Evolutionary conservation across 1,140 invertebrate genomes (phyloP).

Genomic region (Geopemphigus sp.): DNA sequence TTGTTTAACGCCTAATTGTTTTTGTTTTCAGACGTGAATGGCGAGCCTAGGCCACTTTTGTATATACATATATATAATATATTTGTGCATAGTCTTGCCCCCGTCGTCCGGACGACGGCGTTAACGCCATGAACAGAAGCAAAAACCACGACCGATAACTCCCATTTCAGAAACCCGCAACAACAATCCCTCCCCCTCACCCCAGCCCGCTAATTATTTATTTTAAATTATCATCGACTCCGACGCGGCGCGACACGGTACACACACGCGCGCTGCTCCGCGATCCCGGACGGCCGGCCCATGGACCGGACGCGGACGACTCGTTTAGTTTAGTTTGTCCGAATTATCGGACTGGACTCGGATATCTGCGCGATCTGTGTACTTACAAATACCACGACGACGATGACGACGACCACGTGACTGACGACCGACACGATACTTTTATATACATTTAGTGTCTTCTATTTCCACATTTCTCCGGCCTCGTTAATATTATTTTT

Average conservation of each 20-base stretch:
- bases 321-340: slow-evolving; percentile 5
- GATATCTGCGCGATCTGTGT: not conserved
- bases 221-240: slow-evolving; percentile 31
- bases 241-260: slow-evolving; percentile 23
- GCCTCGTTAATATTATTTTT: slow-evolving; percentile 28
- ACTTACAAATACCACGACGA: not conserved
- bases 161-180: no score
- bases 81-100: slow-evolving; percentile 43
- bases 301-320: not conserved
- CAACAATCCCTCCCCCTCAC: no score
- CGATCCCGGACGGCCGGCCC: no score
- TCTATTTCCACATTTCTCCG: not conserved
- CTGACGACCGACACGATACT: slow-evolving; percentile 17
- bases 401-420: slow-evolving; percentile 17
- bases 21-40: slow-evolving; percentile 30
- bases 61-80: slow-evolving; percentile 21
- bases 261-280: not conserved
- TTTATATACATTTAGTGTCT: not conserved
- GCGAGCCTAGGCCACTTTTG: slow-evolving; percentile 23
- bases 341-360: not conserved
- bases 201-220: no score
- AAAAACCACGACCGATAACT: not conserved
- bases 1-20: no score
- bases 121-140: not conserved
- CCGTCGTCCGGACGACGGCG: not conserved